Percentiles rank a stretch among this genome's conserved stretches.
These are phyloP conservation scores for Elegia similella DNA, from an alignment of 2,888 invertebrate genomes.

Conservation along the genomic window DNA sequence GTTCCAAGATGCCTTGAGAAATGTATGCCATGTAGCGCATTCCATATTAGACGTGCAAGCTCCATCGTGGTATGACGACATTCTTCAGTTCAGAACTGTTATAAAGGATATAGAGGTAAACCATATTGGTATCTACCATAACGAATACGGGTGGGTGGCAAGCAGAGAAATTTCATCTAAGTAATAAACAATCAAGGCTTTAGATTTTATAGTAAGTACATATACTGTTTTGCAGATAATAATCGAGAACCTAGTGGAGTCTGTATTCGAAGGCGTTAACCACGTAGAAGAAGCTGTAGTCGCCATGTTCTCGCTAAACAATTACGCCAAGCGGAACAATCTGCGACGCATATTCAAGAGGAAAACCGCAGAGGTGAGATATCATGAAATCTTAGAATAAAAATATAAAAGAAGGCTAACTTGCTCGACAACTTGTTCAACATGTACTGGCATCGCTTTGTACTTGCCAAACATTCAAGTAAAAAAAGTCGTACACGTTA, in stretches of 20 bases:
- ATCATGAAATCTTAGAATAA: not conserved
- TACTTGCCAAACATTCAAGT: too few relatives aligned
- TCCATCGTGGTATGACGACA: conserved; percentile 91
- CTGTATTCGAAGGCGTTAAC: conserved; percentile 89
- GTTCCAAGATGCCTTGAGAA: conserved; percentile 84
- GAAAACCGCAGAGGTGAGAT: conserved; percentile 83
- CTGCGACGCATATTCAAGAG: conserved; percentile 85
- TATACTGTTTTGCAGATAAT: conserved; percentile 80
- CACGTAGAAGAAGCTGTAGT: conserved; percentile 92
- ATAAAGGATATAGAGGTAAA: conserved; percentile 84
- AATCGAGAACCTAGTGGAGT: conserved; percentile 90
- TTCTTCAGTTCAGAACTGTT: conserved; percentile 81
- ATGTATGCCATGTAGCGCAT: conserved; percentile 81
- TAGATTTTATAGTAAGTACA: not conserved
- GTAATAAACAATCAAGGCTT: not conserved
- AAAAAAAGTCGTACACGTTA: not conserved
- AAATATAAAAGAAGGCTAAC: too few relatives aligned
- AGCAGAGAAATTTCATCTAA: not conserved
- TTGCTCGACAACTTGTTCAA: not conserved
- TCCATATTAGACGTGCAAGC: conserved; percentile 90
- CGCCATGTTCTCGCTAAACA: conserved; percentile 88
- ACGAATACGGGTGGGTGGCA: not conserved
- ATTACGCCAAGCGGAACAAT: conserved; percentile 88
- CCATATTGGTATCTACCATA: not conserved
- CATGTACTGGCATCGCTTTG: not conserved